A percentile compares a stretch with the other conserved stretches of the same genome.
phyloP scores from a whole-genome alignment of 2,888 invertebrate genomes.

The Gibbula magus region DNA sequence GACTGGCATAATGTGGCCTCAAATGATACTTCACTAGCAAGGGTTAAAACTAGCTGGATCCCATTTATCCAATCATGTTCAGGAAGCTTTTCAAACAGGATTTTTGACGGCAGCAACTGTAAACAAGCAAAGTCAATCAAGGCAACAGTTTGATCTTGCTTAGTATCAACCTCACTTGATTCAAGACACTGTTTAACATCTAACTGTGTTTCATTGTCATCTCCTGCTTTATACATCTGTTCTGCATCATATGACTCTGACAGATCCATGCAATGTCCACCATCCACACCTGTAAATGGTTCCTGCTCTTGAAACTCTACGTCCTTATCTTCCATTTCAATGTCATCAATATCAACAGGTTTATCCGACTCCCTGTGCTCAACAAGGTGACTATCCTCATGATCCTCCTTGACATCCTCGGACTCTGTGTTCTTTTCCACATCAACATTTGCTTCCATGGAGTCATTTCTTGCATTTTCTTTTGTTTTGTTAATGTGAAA shows the following conservation, averaged over 20 bases:
- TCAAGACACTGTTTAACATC: background rate
- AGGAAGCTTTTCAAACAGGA: background rate
- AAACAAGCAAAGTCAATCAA: background rate
- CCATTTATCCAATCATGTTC: conserved; percentile 1
- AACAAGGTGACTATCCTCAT: background rate
- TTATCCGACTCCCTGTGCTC: background rate
- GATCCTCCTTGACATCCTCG: background rate
- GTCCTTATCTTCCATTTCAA: no score
- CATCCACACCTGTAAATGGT: no score
- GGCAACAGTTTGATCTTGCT: background rate
- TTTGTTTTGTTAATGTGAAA: background rate
- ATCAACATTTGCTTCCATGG: no score
- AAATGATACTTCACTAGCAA: conserved; percentile 28
- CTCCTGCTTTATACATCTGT: background rate
- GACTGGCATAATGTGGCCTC: conserved; percentile 5
- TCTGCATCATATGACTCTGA: background rate
- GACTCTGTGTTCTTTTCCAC: background rate
- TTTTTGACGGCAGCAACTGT: background rate
- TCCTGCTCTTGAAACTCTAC: no score
- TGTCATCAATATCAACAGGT: no score
- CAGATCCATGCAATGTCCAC: no score
- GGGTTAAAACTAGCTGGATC: conserved; percentile 27
- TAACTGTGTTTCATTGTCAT: background rate
- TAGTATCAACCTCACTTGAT: background rate
- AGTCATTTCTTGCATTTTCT: background rate